A percentile compares a stretch with the other conserved stretches of the same genome.
Conservation (phyloP, 2,113 vertebrate genomes). For the Tonatia bakeri region DNA sequence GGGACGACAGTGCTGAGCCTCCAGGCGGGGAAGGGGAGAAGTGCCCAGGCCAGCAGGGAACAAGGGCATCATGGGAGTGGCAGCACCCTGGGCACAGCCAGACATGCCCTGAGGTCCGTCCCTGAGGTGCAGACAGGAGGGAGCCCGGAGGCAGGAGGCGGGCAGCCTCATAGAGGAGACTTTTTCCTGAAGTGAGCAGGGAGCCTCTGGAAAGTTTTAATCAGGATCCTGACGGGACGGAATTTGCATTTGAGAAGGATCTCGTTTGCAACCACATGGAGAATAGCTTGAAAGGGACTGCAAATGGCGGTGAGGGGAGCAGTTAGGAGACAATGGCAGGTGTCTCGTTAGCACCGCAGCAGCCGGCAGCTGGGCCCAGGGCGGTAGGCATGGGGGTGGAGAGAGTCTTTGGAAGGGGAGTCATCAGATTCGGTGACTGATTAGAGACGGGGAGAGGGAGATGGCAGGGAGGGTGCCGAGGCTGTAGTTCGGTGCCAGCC, state of each 20-base stretch:
- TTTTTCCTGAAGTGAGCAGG: neutral
- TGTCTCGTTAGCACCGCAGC: neutral
- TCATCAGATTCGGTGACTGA: neutral
- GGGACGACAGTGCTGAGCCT: neutral
- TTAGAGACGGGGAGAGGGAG: neutral
- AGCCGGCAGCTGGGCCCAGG: neutral
- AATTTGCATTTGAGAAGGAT: conserved; percentile 60
- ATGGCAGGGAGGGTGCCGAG: neutral
- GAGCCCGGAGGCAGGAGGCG: neutral
- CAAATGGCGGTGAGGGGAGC: neutral
- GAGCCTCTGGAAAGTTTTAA: conserved; percentile 29
- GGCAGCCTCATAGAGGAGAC: neutral
- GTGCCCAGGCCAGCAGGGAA: neutral
- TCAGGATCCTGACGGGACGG: neutral
- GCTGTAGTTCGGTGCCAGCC: neutral
- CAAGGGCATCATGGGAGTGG: neutral
- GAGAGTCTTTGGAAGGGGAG: neutral
- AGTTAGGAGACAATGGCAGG: neutral
- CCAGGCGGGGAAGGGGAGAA: neutral
- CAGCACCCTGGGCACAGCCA: neutral
- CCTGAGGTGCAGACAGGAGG: neutral
- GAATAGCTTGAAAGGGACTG: conserved; percentile 26
- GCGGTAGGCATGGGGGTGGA: neutral
- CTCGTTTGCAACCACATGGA: neutral
- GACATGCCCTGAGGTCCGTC: neutral